Percentiles rank a stretch among this genome's conserved stretches.
phyloP scores from a whole-genome alignment of 2,888 invertebrate genomes.

The Osedax frankpressi region DNA sequence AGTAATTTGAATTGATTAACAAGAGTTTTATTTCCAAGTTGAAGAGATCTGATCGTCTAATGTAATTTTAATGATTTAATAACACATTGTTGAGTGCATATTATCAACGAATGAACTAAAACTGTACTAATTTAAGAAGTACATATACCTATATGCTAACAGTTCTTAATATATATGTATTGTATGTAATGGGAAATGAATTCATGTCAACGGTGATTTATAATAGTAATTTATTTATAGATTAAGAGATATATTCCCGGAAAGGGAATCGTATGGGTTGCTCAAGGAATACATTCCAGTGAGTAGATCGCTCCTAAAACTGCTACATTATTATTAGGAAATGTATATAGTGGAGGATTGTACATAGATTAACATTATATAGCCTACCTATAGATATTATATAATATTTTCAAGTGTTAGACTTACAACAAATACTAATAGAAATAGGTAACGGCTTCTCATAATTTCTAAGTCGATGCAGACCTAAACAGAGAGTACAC shows the following conservation, averaged over 20 bases:
- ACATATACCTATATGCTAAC: background rate
- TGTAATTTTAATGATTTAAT: too few species aligned
- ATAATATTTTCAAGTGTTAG: too few species aligned
- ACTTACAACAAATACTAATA: too few species aligned
- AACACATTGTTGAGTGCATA: too few species aligned
- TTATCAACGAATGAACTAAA: background rate
- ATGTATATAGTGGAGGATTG: background rate
- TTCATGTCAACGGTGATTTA: background rate
- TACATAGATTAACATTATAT: too few species aligned
- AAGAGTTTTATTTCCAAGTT: too few species aligned
- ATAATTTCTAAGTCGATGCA: background rate
- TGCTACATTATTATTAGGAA: slow-evolving; percentile 55
- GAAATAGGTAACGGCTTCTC: too few species aligned
- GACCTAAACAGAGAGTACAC: background rate
- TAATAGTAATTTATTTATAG: background rate
- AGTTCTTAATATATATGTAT: background rate
- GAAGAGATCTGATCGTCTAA: too few species aligned
- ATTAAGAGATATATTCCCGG: background rate
- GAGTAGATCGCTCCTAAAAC: slow-evolving; percentile 70
- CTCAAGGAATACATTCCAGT: slow-evolving; percentile 59
- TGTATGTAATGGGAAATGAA: background rate
- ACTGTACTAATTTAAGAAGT: too few species aligned
- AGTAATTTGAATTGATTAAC: too few species aligned
- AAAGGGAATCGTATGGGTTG: slow-evolving; percentile 66
- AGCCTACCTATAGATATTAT: too few species aligned